Conservation (phyloP, 1,140 invertebrate genomes). For the Andricus grossulariae region DNA sequence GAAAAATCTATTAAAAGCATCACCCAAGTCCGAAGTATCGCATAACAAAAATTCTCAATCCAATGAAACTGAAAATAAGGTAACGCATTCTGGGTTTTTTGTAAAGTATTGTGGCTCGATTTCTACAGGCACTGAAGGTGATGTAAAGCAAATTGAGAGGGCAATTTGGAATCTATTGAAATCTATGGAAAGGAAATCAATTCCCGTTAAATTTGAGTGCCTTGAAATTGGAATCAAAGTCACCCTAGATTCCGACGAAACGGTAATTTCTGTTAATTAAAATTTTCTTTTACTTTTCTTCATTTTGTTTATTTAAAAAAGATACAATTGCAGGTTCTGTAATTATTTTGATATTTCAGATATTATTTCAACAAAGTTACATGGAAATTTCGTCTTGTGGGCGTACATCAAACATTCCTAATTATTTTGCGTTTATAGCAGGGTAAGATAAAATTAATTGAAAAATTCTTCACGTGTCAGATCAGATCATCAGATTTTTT, state of each 20-base stretch:
- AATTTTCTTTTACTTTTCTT: constrained; percentile 6
- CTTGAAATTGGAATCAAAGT: constrained; percentile 77
- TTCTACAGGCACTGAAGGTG: constrained; percentile 72
- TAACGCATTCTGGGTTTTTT: constrained; percentile 66
- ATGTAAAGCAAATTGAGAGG: constrained; percentile 77
- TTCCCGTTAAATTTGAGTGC: constrained; percentile 74
- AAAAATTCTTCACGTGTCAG: too few relatives aligned
- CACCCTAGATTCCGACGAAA: constrained; percentile 61
- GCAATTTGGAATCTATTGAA: constrained; percentile 71
- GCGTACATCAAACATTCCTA: constrained; percentile 74
- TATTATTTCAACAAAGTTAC: constrained; percentile 77
- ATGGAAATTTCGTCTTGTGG: constrained; percentile 83
- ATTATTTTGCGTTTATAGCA: constrained; percentile 80
- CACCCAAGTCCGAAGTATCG: constrained; percentile 36
- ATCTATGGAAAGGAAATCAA: constrained; percentile 57
- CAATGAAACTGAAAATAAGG: constrained; percentile 42
- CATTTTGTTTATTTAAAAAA: too few relatives aligned
- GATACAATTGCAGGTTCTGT: background rate
- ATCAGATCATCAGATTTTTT: too few relatives aligned
- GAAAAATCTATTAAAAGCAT: constrained; percentile 54
- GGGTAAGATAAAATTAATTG: constrained; percentile 70
- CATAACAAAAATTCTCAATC: constrained; percentile 30
- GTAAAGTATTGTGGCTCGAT: constrained; percentile 74
- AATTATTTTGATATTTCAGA: constrained; percentile 58
- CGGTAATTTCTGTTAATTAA: constrained; percentile 55